A percentile compares a stretch with the other conserved stretches of the same genome.
phyloP scores from a whole-genome alignment of 2,797 vertebrate genomes.

The Rhinichthys osculus region DNA sequence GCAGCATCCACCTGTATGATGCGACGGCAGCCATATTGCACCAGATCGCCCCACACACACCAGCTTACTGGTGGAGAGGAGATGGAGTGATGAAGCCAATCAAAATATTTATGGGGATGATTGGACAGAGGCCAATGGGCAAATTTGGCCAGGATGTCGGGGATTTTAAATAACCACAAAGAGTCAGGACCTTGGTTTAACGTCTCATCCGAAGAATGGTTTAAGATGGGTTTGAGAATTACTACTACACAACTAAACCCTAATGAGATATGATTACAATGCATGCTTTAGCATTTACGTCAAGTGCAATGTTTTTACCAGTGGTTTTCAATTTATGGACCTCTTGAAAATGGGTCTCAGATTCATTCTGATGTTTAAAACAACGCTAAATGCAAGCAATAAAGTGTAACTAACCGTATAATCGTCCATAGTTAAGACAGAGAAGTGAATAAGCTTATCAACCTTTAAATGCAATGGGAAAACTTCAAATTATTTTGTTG shows the following conservation, averaged over 20 bases:
- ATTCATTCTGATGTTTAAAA: neutral
- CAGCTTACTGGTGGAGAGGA: too few species aligned
- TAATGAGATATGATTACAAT: neutral
- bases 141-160: too few species aligned
- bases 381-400: neutral
- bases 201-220: too few species aligned
- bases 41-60: too few species aligned
- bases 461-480: neutral
- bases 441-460: neutral
- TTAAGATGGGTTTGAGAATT: neutral
- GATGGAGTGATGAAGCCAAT: too few species aligned
- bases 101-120: too few species aligned
- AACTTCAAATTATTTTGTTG: neutral
- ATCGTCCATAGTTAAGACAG: neutral
- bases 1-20: too few species aligned
- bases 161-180: too few species aligned
- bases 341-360: neutral
- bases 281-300: neutral
- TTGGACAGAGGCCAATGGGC: too few species aligned
- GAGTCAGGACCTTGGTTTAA: neutral
- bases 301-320: neutral
- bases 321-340: neutral
- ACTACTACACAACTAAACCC: neutral
- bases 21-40: too few species aligned
- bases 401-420: neutral